phyloP scores from a whole-genome alignment of 2,888 invertebrate species.

The Hirudinaria manillensis region DNA sequence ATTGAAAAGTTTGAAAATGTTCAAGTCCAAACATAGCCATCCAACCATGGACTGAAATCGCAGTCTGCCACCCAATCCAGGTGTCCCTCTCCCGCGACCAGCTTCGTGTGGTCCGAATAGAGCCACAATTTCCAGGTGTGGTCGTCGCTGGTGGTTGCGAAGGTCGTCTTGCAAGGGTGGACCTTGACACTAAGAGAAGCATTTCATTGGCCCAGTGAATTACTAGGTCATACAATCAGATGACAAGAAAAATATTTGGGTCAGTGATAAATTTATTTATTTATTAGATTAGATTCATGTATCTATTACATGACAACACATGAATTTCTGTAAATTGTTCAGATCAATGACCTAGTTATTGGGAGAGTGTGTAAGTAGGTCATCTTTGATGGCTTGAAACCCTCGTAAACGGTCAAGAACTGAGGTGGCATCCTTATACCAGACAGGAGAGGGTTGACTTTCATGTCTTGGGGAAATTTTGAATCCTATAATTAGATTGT shows the following conservation, averaged over 20 bases:
- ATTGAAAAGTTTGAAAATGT: too few relatives aligned
- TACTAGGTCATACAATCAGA: neutral
- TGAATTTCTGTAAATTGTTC: too few relatives aligned
- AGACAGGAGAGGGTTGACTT: constrained; percentile 50
- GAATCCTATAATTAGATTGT: constrained; percentile 46
- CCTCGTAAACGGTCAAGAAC: constrained; percentile 50
- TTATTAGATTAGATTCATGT: too few relatives aligned
- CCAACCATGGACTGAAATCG: constrained; percentile 54
- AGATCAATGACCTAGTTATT: too few relatives aligned
- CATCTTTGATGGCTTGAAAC: constrained; percentile 48
- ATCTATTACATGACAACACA: neutral
- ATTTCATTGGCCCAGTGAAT: too few relatives aligned
- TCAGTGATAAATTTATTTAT: too few relatives aligned
- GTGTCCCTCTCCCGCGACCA: constrained; percentile 52
- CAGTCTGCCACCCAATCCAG: constrained; percentile 54
- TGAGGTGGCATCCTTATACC: constrained; percentile 46
- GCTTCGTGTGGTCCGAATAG: constrained; percentile 51
- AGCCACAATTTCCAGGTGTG: constrained; percentile 55
- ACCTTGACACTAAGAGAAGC: constrained; percentile 46
- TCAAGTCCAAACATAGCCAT: neutral
- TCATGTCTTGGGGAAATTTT: constrained; percentile 51
- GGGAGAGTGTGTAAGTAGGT: too few relatives aligned
- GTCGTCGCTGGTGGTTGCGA: constrained; percentile 54
- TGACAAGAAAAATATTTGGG: too few relatives aligned
- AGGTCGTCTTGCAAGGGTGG: constrained; percentile 53